Evolutionary conservation across 2,797 vertebrate genomes (phyloP).

Genomic region (Mormyrops boulengeri): DNA sequence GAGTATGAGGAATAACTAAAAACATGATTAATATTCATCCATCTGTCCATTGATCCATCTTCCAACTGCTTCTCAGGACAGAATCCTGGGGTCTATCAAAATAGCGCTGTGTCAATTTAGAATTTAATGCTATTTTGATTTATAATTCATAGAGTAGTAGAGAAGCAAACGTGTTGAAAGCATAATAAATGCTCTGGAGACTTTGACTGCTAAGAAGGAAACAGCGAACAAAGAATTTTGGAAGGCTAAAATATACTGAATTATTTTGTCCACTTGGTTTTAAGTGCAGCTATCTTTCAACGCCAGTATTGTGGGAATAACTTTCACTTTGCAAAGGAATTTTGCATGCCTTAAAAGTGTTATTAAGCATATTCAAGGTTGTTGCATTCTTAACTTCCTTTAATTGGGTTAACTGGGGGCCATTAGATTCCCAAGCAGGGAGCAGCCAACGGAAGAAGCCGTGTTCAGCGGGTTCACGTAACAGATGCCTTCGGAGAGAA

Average conservation of each 20-base stretch:
- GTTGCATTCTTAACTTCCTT: neutral
- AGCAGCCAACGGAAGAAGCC: neutral
- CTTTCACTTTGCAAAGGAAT: neutral
- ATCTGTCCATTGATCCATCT: neutral
- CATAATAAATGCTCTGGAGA: neutral
- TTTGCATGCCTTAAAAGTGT: neutral
- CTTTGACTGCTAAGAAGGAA: neutral
- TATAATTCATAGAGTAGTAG: neutral
- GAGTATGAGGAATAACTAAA: neutral
- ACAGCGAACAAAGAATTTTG: neutral
- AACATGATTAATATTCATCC: neutral
- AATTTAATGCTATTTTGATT: neutral
- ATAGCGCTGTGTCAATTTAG: neutral
- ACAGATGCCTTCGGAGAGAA: constrained; percentile 34
- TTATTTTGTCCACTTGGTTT: neutral
- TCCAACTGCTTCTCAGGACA: neutral
- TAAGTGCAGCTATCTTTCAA: constrained; percentile 3
- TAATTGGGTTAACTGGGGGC: neutral
- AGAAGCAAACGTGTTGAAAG: neutral
- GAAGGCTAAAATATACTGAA: neutral
- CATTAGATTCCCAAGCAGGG: neutral
- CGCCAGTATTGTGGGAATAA: neutral
- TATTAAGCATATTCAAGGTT: neutral
- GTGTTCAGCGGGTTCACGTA: neutral
- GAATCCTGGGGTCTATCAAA: neutral